Base-by-base conservation (phyloP, 2,888 invertebrate species). In the Lasioglossum villosulum region DNA sequence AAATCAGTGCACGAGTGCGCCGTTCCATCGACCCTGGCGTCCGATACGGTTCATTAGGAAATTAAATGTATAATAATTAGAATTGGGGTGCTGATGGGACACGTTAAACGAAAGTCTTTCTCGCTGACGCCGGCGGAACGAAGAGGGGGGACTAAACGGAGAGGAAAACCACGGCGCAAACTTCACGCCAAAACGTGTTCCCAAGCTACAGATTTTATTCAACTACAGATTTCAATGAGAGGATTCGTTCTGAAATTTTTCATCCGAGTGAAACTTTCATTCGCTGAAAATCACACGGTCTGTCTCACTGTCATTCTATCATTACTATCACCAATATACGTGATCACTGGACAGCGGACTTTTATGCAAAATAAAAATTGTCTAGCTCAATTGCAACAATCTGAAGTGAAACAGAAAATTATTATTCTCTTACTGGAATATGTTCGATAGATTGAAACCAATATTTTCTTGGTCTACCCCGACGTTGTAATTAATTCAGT, bases 1-100 rank as follows among this genome's bases (percentile, higher is more conserved):
- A 95, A 95, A 95, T 95, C 94, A 91, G 92, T 92, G 91, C 93
- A 92, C 93, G 93, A 93, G 92, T 92, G 90, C 91, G 91, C 86
- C 91, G 87, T 91, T 92, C 92, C 91, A 80, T 80, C 82, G 86
- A 79, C 80, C 88, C 90, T 5, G 86, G 90, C 88, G 75, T 82
- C 84, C 91, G 93, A 90, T 86, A 88, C 90, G 93, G 89, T 92
- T 93, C 93, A 94, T 94, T 94, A 92, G 81, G 86, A 91, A 91
- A 93, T 92, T 92, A 92, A 93, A 91, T 93, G 92, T 88, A 91
- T 92, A 92, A 92, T 93, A 91, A 93, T 92, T 90, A 91, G 91
- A 90, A 88, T 90, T 74, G 80, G 87, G 90, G 88, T 87, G 87
- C 75, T 68, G 88, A 89, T 85, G 83, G 87, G 80, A 79, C 79